Conservation (phyloP, 2,888 invertebrate species). For the Ceraclea dissimilis region DNA sequence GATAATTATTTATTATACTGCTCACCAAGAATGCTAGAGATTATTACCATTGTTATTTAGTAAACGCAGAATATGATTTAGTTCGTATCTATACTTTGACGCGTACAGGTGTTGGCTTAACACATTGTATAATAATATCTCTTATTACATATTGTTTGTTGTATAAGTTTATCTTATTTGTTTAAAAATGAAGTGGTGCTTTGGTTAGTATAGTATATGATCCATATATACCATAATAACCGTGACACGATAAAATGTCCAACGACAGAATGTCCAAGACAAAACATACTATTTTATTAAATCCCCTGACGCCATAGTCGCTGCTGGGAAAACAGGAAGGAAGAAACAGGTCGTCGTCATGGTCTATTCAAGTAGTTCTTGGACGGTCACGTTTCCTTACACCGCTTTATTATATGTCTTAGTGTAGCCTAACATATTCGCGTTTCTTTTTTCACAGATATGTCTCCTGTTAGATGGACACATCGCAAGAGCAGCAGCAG, state of each 20-base stretch:
- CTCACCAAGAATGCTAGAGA: neutral
- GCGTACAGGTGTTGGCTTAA: neutral
- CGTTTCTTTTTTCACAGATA: conserved; percentile 42
- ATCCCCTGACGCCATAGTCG: too few relatives aligned
- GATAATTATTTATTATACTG: neutral
- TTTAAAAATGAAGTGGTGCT: neutral
- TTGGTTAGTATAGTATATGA: too few relatives aligned
- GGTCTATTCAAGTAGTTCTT: too few relatives aligned
- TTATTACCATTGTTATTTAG: neutral
- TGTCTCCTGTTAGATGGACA: conserved; percentile 56
- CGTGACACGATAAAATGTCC: too few relatives aligned
- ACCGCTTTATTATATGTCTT: too few relatives aligned
- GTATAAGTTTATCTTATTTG: neutral
- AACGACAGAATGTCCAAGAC: too few relatives aligned
- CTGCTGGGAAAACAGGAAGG: too few relatives aligned
- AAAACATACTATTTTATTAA: too few relatives aligned
- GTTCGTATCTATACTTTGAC: neutral
- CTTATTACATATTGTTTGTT: neutral
- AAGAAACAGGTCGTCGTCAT: too few relatives aligned
- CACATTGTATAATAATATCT: neutral
- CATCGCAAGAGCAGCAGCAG: conserved; percentile 54
- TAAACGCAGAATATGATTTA: neutral
- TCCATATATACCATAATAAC: too few relatives aligned
- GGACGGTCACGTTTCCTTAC: too few relatives aligned
- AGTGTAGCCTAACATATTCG: too few relatives aligned